phyloP scores from a whole-genome alignment of 64 coral and sea anemone species.

The Montipora cactus region DNA sequence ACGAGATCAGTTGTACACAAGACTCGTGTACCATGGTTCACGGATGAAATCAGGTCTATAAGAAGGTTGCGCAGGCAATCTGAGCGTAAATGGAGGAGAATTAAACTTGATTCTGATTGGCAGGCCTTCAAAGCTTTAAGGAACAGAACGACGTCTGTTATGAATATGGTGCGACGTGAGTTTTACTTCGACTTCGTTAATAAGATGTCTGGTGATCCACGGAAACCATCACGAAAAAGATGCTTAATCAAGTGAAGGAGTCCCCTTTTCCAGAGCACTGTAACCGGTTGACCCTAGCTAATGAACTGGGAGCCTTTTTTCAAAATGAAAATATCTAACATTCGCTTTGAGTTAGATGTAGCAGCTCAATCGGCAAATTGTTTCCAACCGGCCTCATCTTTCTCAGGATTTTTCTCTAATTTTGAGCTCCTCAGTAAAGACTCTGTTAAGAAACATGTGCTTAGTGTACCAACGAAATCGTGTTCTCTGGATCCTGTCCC shows the following conservation, averaged over 20 bases:
- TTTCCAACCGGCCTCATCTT: not conserved
- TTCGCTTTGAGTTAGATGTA: not conserved
- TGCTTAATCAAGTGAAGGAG: slow-evolving; percentile 11
- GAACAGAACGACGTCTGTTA: not conserved
- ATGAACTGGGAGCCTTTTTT: not conserved
- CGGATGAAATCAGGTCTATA: not conserved
- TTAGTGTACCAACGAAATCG: not conserved
- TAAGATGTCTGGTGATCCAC: not conserved
- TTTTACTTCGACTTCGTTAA: not conserved
- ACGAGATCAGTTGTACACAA: not conserved
- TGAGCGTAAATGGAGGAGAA: not conserved
- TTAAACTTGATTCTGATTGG: slow-evolving; percentile 1
- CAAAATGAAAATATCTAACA: slow-evolving; percentile 5
- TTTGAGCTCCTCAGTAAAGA: not conserved
- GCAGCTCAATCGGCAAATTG: not conserved
- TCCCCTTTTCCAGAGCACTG: not conserved
- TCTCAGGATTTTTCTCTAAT: not conserved
- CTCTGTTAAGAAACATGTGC: not conserved
- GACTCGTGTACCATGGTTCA: not conserved
- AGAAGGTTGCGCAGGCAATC: not conserved
- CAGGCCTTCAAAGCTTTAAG: not conserved
- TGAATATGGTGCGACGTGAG: not conserved
- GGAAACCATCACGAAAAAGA: not conserved
- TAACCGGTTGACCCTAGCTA: not conserved
- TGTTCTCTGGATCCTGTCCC: not conserved